These are phyloP conservation scores for Listrodromus nycthemerus DNA, from an alignment of 2,888 invertebrate species.

Conservation along the genomic window DNA sequence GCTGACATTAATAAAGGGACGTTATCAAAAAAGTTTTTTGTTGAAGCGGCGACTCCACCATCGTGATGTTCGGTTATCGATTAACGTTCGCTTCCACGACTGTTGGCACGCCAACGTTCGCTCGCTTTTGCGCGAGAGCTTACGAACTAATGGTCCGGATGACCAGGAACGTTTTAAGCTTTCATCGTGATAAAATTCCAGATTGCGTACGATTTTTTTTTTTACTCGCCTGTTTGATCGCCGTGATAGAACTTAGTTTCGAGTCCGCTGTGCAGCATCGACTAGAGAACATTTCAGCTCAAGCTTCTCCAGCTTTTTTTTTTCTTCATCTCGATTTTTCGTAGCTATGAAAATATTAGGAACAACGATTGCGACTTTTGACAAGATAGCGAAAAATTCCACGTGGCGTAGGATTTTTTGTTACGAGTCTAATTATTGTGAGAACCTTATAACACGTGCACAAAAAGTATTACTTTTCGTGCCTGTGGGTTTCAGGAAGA, in stretches of 20 bases:
- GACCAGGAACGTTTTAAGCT: background rate
- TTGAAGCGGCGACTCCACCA: background rate
- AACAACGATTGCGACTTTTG: no score
- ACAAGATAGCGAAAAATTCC: no score
- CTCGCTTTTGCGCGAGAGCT: background rate
- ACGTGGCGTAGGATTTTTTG: background rate
- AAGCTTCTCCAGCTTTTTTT: background rate
- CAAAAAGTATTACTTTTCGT: no score
- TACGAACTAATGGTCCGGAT: background rate
- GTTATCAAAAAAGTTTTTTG: conserved; percentile 29
- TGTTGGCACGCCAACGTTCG: background rate
- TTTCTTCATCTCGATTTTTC: background rate
- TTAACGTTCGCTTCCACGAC: background rate
- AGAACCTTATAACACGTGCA: background rate
- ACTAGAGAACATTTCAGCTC: background rate
- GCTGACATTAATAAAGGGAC: background rate
- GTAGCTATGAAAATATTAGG: no score
- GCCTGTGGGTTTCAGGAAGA: no score
- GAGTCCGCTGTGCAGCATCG: background rate
- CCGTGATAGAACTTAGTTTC: background rate
- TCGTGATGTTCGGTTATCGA: conserved; percentile 19
- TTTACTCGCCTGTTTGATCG: background rate
- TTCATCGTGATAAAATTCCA: background rate
- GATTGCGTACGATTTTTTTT: no score
- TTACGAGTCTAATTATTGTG: background rate